Conservation (phyloP, 1,140 invertebrate genomes). For the Drosophila pallidifrons region DNA sequence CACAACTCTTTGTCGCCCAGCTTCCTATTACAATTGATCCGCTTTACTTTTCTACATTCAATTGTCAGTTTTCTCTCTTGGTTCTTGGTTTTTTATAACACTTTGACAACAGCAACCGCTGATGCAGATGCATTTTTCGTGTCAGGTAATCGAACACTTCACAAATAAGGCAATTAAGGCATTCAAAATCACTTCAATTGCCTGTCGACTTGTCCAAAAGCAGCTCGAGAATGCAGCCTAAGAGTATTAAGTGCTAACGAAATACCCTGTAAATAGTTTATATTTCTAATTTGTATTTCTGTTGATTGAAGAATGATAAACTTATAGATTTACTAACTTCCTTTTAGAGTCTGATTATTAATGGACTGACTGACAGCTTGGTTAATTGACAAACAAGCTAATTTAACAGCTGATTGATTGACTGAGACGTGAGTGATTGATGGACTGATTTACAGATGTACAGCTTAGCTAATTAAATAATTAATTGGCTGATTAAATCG, state of each 20-base stretch:
- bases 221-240: not conserved
- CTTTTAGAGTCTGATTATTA: too few species aligned
- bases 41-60: conserved; percentile 4
- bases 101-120: conserved; percentile 34
- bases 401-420: not conserved
- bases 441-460: not conserved
- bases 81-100: conserved; percentile 18
- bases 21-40: conserved; percentile 34
- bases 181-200: conserved; percentile 44
- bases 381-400: not conserved
- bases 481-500: not conserved
- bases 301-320: too few species aligned
- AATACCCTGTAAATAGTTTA: conserved; percentile 1
- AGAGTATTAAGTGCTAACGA: not conserved
- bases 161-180: conserved; percentile 53
- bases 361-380: not conserved
- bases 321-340: too few species aligned
- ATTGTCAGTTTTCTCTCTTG: conserved; percentile 11
- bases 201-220: conserved; percentile 12
- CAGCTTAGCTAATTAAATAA: not conserved
- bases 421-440: not conserved
- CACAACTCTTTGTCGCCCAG: conserved; percentile 15
- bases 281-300: too few species aligned
- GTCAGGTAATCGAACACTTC: conserved; percentile 73
- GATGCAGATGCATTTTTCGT: conserved; percentile 61